These are phyloP conservation scores for Catharus fuscescens DNA, from an alignment of 2,113 vertebrate genomes.

Conservation along the genomic window DNA sequence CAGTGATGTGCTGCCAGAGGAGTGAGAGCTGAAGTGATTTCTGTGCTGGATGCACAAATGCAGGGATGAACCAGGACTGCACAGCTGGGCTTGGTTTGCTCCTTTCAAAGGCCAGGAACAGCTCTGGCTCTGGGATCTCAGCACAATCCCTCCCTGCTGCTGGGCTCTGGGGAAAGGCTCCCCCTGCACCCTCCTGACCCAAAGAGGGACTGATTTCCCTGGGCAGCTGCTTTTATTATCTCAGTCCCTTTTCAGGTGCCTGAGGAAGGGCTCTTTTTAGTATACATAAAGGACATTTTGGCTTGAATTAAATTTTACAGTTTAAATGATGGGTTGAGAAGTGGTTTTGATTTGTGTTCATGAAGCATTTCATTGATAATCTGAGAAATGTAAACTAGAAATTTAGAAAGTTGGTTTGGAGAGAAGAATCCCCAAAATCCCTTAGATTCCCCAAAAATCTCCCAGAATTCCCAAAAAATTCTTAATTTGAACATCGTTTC, in stretches of 20 bases:
- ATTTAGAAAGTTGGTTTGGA: no score
- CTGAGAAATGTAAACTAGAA: no score
- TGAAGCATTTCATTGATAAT: no score
- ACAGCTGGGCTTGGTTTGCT: not conserved
- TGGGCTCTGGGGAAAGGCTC: not conserved
- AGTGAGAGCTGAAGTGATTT: not conserved
- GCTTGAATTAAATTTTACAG: no score
- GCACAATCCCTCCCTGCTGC: not conserved
- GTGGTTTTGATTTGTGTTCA: no score
- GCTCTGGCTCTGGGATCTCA: not conserved
- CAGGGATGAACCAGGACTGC: not conserved
- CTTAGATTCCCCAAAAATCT: no score
- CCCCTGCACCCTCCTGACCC: no score
- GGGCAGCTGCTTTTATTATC: not conserved
- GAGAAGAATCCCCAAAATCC: no score
- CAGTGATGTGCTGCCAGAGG: not conserved
- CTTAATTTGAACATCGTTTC: not conserved
- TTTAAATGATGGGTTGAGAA: no score
- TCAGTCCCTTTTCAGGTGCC: not conserved
- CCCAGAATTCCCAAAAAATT: not conserved
- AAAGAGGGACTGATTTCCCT: not conserved
- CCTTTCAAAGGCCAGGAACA: not conserved
- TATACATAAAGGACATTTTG: no score
- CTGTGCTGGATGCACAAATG: fast-evolving
- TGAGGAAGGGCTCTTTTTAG: not conserved